phyloP scores from a whole-genome alignment of 2,888 invertebrate species.

The Harmothoe impar region DNA sequence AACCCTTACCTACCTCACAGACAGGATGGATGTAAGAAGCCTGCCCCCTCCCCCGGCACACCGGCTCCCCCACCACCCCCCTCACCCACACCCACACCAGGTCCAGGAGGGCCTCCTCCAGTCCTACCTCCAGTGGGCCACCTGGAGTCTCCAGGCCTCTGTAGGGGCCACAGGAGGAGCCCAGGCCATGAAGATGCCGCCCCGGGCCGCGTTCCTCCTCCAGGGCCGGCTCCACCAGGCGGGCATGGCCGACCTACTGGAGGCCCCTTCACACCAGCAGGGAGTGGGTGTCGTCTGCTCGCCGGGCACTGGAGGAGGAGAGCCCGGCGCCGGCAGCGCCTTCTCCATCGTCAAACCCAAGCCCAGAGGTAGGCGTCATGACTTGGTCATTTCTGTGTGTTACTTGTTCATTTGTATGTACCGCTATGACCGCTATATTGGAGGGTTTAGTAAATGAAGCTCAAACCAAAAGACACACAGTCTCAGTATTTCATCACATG shows the following conservation, averaged over 20 bases:
- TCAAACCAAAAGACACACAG: too few species aligned
- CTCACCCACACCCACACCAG: not conserved
- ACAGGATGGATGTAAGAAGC: conserved; percentile 44
- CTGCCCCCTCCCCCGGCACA: conserved; percentile 36
- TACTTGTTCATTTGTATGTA: too few species aligned
- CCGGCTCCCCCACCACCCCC: not conserved
- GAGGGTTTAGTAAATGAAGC: too few species aligned
- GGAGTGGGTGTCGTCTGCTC: not conserved
- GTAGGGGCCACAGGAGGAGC: not conserved
- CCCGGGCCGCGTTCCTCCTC: not conserved
- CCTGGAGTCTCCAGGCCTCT: conserved; percentile 10
- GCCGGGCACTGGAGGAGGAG: not conserved
- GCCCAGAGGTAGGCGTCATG: conserved; percentile 13
- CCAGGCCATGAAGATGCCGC: not conserved
- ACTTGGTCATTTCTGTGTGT: too few species aligned
- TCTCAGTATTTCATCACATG: too few species aligned
- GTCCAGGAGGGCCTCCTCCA: conserved; percentile 36
- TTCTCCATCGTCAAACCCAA: conserved; percentile 47
- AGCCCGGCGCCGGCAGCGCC: not conserved
- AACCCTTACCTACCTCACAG: not conserved
- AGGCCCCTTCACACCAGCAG: not conserved
- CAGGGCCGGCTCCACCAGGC: conserved; percentile 7
- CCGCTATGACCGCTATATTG: too few species aligned
- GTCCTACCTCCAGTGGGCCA: conserved; percentile 54
- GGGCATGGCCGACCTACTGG: not conserved